Evolutionary conservation across 2,888 invertebrate species (phyloP).

Genomic region (Cyclophora albipunctata): DNA sequence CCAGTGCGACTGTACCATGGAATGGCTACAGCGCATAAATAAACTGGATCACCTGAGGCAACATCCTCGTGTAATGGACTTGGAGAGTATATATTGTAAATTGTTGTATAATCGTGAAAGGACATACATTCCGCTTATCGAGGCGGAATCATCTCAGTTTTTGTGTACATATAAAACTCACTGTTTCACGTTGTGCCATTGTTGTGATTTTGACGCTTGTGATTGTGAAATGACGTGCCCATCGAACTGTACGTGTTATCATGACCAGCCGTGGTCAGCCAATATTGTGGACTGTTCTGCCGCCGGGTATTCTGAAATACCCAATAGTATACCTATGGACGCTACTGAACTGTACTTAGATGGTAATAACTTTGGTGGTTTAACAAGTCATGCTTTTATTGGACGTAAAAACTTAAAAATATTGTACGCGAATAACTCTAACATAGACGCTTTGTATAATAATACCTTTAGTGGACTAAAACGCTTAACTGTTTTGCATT

Average conservation of each 20-base stretch:
- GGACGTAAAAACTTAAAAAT: constrained; percentile 92
- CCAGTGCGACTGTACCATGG: constrained; percentile 95
- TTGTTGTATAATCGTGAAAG: constrained; percentile 88
- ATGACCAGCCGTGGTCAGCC: constrained; percentile 94
- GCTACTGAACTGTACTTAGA: constrained; percentile 96
- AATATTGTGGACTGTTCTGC: constrained; percentile 94
- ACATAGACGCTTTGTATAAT: constrained; percentile 89
- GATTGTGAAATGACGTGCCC: constrained; percentile 99
- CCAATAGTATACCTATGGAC: constrained; percentile 94
- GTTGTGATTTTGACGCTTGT: constrained; percentile 97
- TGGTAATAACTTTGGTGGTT: constrained; percentile 90
- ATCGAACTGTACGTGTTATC: constrained; percentile 94
- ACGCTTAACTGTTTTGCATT: constrained; percentile 85
- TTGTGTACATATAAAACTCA: constrained; percentile 94
- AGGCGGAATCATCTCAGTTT: constrained; percentile 92
- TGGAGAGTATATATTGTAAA: constrained; percentile 92
- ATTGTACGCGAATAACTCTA: constrained; percentile 91
- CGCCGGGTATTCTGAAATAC: constrained; percentile 87
- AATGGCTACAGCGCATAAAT: constrained; percentile 95
- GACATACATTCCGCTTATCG: constrained; percentile 88
- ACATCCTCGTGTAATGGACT: constrained; percentile 92
- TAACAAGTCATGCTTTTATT: constrained; percentile 92
- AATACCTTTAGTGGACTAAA: constrained; percentile 92
- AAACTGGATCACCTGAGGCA: constrained; percentile 87
- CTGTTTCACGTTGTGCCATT: constrained; percentile 95